phyloP scores from a whole-genome alignment of 2,888 invertebrate species.

The Physocephala rufipes region DNA sequence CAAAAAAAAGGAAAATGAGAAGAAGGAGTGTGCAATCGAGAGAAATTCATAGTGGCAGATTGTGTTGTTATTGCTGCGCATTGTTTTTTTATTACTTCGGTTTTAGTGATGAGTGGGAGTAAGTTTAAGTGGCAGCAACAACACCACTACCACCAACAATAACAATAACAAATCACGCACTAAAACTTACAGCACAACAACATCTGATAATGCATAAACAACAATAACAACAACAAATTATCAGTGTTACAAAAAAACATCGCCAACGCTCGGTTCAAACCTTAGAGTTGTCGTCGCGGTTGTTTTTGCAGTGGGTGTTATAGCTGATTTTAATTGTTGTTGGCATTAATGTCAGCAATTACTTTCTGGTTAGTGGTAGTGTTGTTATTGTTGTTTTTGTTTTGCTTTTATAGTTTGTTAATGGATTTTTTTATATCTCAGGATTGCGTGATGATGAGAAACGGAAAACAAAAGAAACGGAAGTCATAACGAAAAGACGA shows the following conservation, averaged over 20 bases:
- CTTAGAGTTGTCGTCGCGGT: conserved; percentile 13
- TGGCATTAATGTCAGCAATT: not conserved
- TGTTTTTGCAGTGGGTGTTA: not conserved
- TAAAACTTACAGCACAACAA: not conserved
- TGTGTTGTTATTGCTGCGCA: too few relatives aligned
- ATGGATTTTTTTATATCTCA: conserved; percentile 16
- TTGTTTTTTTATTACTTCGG: too few relatives aligned
- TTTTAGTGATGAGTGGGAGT: too few relatives aligned
- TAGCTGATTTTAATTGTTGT: not conserved
- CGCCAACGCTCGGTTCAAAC: too few relatives aligned
- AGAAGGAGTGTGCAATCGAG: not conserved
- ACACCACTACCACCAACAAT: too few relatives aligned
- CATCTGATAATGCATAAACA: not conserved
- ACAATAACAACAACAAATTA: conserved; percentile 3
- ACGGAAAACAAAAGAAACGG: not conserved
- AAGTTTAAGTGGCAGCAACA: too few relatives aligned
- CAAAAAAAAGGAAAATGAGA: not conserved
- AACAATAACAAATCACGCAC: not conserved
- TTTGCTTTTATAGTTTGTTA: conserved; percentile 23
- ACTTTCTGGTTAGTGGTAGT: too few relatives aligned
- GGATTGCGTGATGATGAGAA: conserved; percentile 19
- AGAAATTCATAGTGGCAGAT: too few relatives aligned
- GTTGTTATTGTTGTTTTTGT: conserved; percentile 10
- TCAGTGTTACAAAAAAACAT: not conserved
- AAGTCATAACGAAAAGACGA: not conserved